Base-by-base conservation (phyloP, 2,888 invertebrate species). In the Cosmia pyralina region DNA sequence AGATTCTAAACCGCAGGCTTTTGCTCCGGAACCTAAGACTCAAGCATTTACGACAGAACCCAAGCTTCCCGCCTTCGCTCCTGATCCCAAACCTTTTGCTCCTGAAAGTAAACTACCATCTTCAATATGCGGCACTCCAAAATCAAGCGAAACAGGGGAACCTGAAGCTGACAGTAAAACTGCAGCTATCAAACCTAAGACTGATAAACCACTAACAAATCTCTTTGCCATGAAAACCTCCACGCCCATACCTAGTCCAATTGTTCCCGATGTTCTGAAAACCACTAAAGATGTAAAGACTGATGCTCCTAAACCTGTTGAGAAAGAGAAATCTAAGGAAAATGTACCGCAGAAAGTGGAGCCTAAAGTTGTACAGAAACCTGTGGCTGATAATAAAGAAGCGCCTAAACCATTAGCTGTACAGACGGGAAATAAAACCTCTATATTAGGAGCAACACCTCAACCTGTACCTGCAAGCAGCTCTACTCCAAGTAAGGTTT, bases 111-210 rank as follows among this genome's bases (percentile, higher is more conserved):
- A 88, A 81, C 60, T 80, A 38, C 11, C 76, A 68, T 34, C 74
- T 4, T 74, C 80, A 28, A 75, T 79, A 75, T 72, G 75, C 22
- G 38, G 82, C 15, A 90, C 79, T 69, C 79, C 87, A 4, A 91
- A 92, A 81, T 91, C 93, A n/a, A 90, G 88, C 63, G 95, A 94
- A 90, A 95, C 94, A 10, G 94, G 94, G 0, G 95, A 95, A 89
- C 87, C 89, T 8, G 93, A 94, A 79, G 72, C 86, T 17, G 83
- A 79, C 15, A 60, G 83, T 46, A 89, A 88, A 81, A 70, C 87
- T 2, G 57, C 83, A 22, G 86, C 88, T 28, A 46, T 79, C 2
- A 87, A 91, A 87, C 74, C 83, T 41, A 89, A 90, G 72, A 88
- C 86, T 73, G 90, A 90, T 7, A 93, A 94, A 89, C 91, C 92